Evolutionary conservation across 1,140 invertebrate species (phyloP).

Genomic region (Arion vulgaris): DNA sequence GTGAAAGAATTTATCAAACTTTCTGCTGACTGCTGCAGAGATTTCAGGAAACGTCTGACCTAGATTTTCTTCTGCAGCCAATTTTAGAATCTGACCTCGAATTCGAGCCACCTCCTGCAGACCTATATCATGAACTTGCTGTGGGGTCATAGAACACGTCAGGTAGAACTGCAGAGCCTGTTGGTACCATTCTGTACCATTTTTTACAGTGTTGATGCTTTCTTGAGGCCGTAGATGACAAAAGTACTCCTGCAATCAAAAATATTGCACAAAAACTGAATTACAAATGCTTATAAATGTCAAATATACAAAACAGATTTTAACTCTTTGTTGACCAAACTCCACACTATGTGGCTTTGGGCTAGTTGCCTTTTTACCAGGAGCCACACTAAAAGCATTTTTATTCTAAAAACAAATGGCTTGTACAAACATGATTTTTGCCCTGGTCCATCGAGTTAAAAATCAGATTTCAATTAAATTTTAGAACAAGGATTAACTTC

Average conservation of each 20-base stretch:
- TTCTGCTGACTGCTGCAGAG: conserved; percentile 27
- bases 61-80: conserved; percentile 51
- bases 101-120: conserved; percentile 69
- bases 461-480: too few species aligned
- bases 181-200: conserved; percentile 64
- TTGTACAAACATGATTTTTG: too few species aligned
- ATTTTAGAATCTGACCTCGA: conserved; percentile 62
- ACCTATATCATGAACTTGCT: conserved; percentile 70
- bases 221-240: conserved; percentile 55
- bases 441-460: too few species aligned
- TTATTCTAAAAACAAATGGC: too few species aligned
- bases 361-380: too few species aligned
- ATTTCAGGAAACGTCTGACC: conserved; percentile 40
- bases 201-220: conserved; percentile 59
- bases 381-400: too few species aligned
- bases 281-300: too few species aligned
- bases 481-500: too few species aligned
- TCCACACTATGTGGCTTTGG: too few species aligned
- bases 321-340: too few species aligned
- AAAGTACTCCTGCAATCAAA: conserved; percentile 59
- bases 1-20: conserved; percentile 40
- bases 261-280: background rate
- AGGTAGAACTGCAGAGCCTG: conserved; percentile 68
- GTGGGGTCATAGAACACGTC: conserved; percentile 58
- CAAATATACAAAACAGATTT: too few species aligned